Percentiles rank a stretch among this genome's conserved stretches.
These are phyloP conservation scores for Hanleya hanleyi DNA, from an alignment of 2,888 invertebrate genomes.

Conservation along the genomic window DNA sequence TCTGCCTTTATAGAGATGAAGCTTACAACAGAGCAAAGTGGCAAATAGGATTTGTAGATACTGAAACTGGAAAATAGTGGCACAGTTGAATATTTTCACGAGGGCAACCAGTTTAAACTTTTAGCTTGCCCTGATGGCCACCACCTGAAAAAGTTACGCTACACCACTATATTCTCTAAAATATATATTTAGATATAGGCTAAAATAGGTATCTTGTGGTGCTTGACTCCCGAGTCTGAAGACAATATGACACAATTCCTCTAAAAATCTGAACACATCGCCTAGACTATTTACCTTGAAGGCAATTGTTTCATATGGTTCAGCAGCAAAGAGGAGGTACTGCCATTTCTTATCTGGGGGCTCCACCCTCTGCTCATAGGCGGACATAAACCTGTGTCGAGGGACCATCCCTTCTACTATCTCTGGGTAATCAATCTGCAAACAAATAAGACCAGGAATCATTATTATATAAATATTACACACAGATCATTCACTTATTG, in stretches of 20 bases:
- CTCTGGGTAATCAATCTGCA: slow-evolving; percentile 81
- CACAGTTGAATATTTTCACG: no score
- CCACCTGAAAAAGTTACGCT: background rate
- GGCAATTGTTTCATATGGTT: slow-evolving; percentile 99
- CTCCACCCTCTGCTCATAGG: slow-evolving; percentile 99
- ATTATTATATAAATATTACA: background rate
- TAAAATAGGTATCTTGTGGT: no score
- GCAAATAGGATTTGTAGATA: no score
- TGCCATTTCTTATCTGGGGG: slow-evolving; percentile 99
- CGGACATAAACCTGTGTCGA: slow-evolving; percentile 98
- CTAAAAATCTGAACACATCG: background rate
- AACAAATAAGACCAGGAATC: slow-evolving; percentile 35
- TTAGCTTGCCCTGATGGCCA: no score
- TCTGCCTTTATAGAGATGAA: background rate
- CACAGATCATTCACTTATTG: no score
- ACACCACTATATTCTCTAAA: no score
- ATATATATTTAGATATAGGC: no score
- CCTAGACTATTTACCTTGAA: slow-evolving; percentile 83
- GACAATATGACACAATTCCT: background rate
- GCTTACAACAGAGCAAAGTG: no score
- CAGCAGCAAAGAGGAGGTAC: slow-evolving; percentile 97
- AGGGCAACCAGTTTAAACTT: no score
- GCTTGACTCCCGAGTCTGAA: no score
- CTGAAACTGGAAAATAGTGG: no score
- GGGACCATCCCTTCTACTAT: slow-evolving; percentile 76